Conservation (phyloP, 2,113 vertebrate species). For the Phoxinus phoxinus region DNA sequence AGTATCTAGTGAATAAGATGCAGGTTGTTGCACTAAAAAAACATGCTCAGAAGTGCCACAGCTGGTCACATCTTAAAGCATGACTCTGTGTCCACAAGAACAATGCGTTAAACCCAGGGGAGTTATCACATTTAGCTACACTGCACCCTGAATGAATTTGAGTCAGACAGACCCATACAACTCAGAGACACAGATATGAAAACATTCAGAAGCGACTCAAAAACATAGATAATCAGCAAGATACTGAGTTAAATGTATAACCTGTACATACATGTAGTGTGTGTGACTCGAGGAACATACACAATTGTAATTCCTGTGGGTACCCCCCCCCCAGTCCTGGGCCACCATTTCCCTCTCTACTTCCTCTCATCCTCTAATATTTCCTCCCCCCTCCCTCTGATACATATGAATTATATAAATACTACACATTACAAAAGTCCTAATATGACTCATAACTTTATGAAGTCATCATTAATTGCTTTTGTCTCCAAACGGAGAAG, state of each 20-base stretch:
- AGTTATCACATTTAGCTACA: background rate
- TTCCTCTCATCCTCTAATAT: conserved; percentile 31
- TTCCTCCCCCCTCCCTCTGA: background rate
- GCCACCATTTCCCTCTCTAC: background rate
- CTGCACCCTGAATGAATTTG: background rate
- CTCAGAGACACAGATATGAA: background rate
- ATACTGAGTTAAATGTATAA: background rate
- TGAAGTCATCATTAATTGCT: conserved; percentile 46
- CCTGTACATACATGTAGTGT: background rate
- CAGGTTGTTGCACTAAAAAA: background rate
- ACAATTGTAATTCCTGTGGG: conserved; percentile 16
- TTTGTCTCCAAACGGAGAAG: conserved; percentile 37
- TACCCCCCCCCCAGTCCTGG: background rate
- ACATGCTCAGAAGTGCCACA: background rate
- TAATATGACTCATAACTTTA: conserved; percentile 55
- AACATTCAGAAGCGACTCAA: background rate
- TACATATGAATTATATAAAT: conserved; percentile 34
- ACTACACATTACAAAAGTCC: background rate
- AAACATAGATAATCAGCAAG: background rate
- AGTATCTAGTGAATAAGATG: background rate
- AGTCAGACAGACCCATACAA: background rate
- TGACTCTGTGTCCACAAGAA: conserved; percentile 3
- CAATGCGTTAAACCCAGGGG: background rate
- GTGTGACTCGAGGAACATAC: conserved; percentile 20
- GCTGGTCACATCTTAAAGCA: background rate